Conservation (phyloP, 2,113 vertebrate species). For the cat (Felis catus) region F.catus_Fca126_mat1.0 CM031424.1:12095501-12096000, state of each 20-base stretch:
- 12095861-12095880: neutral
- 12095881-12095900: neutral
- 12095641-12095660: neutral
- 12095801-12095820: too few relatives aligned
- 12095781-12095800: neutral
- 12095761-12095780: neutral
- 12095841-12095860: neutral
- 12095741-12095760: neutral
- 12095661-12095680: neutral
- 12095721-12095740: neutral
- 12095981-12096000: neutral
- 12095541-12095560: neutral
- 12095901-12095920: neutral
- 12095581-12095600: accelerated
- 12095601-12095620: accelerated
- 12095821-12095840: accelerated
- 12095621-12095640: neutral
- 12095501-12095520: neutral
- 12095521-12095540: neutral
- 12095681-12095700: neutral
- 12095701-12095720: neutral
- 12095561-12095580: accelerated
- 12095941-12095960: neutral
- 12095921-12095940: neutral
- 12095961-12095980: neutral